Conservation (phyloP, 2,888 invertebrate species). For the Villa cingulata region DNA sequence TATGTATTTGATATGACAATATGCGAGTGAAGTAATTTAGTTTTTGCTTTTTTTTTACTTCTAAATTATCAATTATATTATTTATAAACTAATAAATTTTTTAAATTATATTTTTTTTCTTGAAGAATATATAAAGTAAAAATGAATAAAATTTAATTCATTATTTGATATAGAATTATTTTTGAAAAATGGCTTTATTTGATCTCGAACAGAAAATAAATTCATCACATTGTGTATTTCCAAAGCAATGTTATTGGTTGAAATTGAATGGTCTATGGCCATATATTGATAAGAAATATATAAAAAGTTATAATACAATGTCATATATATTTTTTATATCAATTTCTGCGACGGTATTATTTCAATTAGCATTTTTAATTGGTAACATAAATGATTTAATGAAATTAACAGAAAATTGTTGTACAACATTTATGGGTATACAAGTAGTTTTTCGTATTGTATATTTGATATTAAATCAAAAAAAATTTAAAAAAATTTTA, state of each 20-base stretch:
- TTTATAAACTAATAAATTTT: too few species aligned
- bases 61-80: too few species aligned
- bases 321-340: conserved; percentile 28
- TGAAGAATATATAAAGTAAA: too few species aligned
- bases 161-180: too few species aligned
- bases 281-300: conserved; percentile 9
- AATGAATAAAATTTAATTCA: too few species aligned
- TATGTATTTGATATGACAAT: too few species aligned
- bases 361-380: conserved; percentile 27
- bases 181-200: too few species aligned
- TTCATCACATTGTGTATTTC: too few species aligned
- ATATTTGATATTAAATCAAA: conserved; percentile 27
- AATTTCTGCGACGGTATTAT: conserved; percentile 28
- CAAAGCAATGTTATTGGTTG: conserved; percentile 29
- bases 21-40: too few species aligned
- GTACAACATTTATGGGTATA: conserved; percentile 33
- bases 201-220: too few species aligned
- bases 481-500: conserved; percentile 23
- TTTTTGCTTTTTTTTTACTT: too few species aligned
- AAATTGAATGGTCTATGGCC: conserved; percentile 35
- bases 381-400: conserved; percentile 28
- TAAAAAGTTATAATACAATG: conserved; percentile 23
- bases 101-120: too few species aligned
- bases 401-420: conserved; percentile 32
- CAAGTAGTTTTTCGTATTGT: conserved; percentile 30